These are phyloP conservation scores for Acipenser transmontanus DNA, from an alignment of 2,797 vertebrate genomes.

Conservation along the genomic window DNA sequence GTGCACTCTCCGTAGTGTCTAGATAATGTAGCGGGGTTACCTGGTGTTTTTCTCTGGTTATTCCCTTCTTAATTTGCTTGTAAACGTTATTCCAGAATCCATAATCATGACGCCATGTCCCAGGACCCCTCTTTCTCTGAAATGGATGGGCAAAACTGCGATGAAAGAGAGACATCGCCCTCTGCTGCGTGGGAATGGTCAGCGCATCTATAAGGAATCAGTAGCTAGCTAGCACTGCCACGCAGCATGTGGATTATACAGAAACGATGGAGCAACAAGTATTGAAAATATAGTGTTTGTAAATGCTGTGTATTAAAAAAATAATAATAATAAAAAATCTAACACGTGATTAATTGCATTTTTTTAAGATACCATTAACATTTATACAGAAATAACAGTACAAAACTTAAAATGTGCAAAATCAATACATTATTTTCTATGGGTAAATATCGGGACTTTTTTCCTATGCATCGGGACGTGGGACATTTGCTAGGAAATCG, in stretches of 20 bases:
- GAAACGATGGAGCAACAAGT: not conserved
- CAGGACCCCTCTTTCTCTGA: not conserved
- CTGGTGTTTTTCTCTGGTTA: no score
- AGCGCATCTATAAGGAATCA: not conserved
- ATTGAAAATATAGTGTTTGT: not conserved
- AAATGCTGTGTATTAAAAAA: not conserved
- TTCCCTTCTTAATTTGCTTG: no score
- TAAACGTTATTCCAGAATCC: not conserved
- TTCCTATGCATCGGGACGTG: no score
- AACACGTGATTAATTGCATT: not conserved
- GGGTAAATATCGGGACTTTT: no score
- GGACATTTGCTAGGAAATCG: no score
- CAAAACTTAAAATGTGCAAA: no score
- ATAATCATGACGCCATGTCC: slow-evolving; percentile 1
- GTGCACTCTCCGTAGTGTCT: no score
- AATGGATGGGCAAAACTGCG: not conserved
- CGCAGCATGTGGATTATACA: not conserved
- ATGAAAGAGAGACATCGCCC: slow-evolving; percentile 5
- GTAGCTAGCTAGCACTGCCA: no score
- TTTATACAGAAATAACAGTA: no score
- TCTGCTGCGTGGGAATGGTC: slow-evolving; percentile 8
- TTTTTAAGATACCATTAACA: no score
- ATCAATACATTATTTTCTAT: no score
- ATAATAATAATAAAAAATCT: not conserved
- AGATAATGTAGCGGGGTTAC: no score